Evolutionary conservation across 2,888 invertebrate species (phyloP).

Genomic region (Pharmacophagus antenor): DNA sequence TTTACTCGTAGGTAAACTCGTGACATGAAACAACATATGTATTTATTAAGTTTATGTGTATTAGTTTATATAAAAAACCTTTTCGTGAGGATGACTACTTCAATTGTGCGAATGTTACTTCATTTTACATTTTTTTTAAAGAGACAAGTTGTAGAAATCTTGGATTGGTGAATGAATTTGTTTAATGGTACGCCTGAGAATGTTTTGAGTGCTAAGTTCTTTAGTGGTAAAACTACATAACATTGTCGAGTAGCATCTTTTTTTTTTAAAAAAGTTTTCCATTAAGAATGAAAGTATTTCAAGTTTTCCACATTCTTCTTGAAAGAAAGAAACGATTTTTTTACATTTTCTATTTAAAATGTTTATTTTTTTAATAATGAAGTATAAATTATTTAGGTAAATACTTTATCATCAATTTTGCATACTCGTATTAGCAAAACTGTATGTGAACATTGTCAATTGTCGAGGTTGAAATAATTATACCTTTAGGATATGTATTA

Average conservation of each 20-base stretch:
- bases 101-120: not conserved
- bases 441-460: not conserved
- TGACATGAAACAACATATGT: no score
- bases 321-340: no score
- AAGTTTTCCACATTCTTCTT: not conserved
- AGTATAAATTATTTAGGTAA: no score
- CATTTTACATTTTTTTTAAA: not conserved
- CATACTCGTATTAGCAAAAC: not conserved
- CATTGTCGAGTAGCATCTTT: not conserved
- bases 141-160: slow-evolving; percentile 5
- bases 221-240: slow-evolving; percentile 7
- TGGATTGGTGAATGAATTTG: slow-evolving; percentile 14
- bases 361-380: no score
- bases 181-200: slow-evolving; percentile 3
- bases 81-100: no score
- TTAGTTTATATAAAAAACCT: no score
- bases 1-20: no score
- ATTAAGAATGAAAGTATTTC: not conserved
- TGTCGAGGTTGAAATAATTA: not conserved
- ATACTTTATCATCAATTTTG: not conserved
- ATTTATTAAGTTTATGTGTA: no score
- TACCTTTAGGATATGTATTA: not conserved
- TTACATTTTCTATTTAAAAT: no score
- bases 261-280: not conserved
- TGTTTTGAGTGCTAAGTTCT: slow-evolving; percentile 13